Conservation (phyloP, 2,113 vertebrate genomes). For the Pelobates fuscus region DNA sequence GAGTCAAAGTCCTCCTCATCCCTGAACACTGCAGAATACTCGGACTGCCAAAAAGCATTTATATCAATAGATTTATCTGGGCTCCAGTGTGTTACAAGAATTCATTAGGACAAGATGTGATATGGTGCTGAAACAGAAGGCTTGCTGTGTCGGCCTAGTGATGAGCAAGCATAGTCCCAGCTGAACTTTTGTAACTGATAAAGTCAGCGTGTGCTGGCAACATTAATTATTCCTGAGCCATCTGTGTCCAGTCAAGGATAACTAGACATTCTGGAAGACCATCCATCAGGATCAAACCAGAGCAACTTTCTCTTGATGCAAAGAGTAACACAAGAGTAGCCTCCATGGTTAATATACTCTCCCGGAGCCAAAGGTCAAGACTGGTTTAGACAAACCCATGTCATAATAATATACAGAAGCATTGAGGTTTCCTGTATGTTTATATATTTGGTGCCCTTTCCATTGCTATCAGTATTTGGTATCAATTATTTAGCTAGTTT, state of each 20-base stretch:
- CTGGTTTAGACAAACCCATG: conserved; percentile 68
- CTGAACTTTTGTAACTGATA: conserved; percentile 76
- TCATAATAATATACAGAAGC: conserved; percentile 69
- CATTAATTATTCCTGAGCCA: conserved; percentile 78
- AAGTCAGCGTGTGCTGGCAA: conserved; percentile 73
- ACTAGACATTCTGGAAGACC: conserved; percentile 69
- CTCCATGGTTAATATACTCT: conserved; percentile 69
- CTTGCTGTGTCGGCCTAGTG: conserved; percentile 62
- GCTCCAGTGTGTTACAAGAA: conserved; percentile 65
- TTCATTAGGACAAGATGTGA: conserved; percentile 74
- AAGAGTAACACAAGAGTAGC: conserved; percentile 64
- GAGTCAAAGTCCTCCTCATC: conserved; percentile 59
- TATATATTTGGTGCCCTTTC: conserved; percentile 61
- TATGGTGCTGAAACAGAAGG: conserved; percentile 76
- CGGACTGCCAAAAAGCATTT: conserved; percentile 63
- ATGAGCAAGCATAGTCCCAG: conserved; percentile 74
- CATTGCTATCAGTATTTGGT: conserved; percentile 65
- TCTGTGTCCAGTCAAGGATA: conserved; percentile 81
- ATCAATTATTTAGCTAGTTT: conserved; percentile 61
- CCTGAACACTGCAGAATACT: conserved; percentile 59
- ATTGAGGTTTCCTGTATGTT: conserved; percentile 65
- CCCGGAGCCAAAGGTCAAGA: conserved; percentile 62
- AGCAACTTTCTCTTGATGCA: conserved; percentile 60
- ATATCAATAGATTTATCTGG: conserved; percentile 67
- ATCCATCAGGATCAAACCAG: conserved; percentile 64